These are phyloP conservation scores for Geophilus truncorum DNA, from an alignment of 2,888 invertebrate genomes.

Conservation along the genomic window DNA sequence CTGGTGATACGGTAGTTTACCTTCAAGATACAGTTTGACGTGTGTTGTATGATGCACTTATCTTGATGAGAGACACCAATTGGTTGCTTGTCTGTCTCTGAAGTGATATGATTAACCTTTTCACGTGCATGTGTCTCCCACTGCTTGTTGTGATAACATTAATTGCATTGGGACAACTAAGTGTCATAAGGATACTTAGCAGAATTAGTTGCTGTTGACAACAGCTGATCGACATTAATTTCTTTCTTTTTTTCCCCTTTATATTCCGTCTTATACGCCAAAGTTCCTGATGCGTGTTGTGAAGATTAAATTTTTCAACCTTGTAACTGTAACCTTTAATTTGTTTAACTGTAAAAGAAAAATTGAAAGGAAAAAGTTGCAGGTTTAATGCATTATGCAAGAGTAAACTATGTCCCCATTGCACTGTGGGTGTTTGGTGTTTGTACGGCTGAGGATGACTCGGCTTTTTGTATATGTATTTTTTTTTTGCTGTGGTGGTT, in stretches of 20 bases:
- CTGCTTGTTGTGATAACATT: slow-evolving; percentile 2
- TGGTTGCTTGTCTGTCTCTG: background rate
- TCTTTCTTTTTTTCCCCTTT: background rate
- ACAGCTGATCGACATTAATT: background rate
- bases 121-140: slow-evolving; percentile 1
- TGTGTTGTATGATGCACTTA: background rate
- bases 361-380: no score
- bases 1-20: background rate
- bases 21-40: background rate
- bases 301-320: background rate
- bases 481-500: background rate
- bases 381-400: background rate
- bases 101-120: background rate
- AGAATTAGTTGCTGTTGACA: slow-evolving; percentile 9
- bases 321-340: background rate
- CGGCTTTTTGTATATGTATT: background rate
- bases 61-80: slow-evolving; percentile 12
- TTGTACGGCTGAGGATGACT: background rate
- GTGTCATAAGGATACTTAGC: slow-evolving; percentile 1
- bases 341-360: background rate
- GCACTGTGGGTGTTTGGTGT: background rate
- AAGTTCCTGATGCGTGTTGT: background rate
- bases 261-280: background rate
- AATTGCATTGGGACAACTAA: background rate
- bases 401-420: background rate